Evolutionary conservation across 2,797 vertebrate species (phyloP).

Genomic region (Xiphorhynchus erythropygius): DNA sequence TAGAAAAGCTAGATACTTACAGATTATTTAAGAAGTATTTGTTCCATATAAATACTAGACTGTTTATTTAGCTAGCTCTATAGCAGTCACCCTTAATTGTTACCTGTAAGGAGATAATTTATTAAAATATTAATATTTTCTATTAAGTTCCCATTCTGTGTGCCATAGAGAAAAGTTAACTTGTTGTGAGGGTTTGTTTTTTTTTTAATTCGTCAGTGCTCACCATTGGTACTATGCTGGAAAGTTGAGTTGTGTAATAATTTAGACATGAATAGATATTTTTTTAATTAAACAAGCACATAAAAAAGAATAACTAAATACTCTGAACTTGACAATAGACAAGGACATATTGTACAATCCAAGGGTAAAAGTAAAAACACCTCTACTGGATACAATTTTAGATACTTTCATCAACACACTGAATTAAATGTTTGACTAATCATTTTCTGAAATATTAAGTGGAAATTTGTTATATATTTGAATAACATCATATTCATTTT

Average conservation of each 20-base stretch:
- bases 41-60: neutral
- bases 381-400: neutral
- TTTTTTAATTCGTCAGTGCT: neutral
- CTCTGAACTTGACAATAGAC: too few species aligned
- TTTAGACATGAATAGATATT: neutral
- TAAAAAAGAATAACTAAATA: neutral
- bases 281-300: neutral
- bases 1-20: neutral
- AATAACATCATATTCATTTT: neutral
- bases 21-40: neutral
- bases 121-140: neutral
- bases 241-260: neutral
- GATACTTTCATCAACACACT: neutral
- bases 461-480: neutral
- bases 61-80: neutral
- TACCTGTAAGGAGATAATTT: neutral
- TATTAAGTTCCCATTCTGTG: neutral
- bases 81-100: neutral
- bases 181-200: fast-evolving
- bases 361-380: neutral
- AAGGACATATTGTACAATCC: neutral
- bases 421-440: neutral
- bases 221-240: neutral
- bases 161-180: neutral
- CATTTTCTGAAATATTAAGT: constrained; percentile 1